phyloP scores from a whole-genome alignment of 2,113 vertebrate genomes.

The Narcine bancroftii region DNA sequence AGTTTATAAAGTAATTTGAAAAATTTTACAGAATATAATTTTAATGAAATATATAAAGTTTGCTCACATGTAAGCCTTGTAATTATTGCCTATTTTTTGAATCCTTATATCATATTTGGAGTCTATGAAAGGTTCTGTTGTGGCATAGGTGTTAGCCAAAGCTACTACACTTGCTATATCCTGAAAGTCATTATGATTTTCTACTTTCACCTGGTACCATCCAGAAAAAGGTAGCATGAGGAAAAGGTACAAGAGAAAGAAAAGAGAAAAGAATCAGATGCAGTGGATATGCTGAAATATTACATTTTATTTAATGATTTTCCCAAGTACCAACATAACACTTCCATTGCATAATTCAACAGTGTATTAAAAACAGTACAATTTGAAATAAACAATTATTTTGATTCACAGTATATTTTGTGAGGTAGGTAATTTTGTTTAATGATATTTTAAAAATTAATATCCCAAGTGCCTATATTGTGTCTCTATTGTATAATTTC shows the following conservation, averaged over 20 bases:
- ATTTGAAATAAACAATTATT: not conserved
- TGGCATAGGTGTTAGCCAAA: constrained; percentile 94
- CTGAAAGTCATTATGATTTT: constrained; percentile 96
- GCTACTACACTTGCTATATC: constrained; percentile 97
- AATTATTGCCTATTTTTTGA: constrained; percentile 93
- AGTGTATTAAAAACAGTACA: not conserved
- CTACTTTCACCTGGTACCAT: constrained; percentile 81
- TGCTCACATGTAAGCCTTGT: constrained; percentile 97
- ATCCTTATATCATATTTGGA: constrained; percentile 97
- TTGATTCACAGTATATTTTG: not conserved
- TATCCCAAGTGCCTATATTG: not conserved
- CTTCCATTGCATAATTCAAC: not conserved
- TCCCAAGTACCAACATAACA: not conserved
- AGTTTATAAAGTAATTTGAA: not conserved
- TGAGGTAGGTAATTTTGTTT: not conserved
- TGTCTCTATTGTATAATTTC: not conserved
- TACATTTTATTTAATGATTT: not conserved
- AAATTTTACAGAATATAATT: not conserved
- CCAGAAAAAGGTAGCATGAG: constrained; percentile 37
- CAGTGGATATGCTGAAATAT: not conserved
- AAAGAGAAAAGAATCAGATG: constrained; percentile 43
- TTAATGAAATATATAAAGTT: not conserved
- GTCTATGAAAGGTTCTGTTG: constrained; percentile 90
- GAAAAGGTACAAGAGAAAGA: not conserved
- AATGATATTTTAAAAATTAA: not conserved